Percentiles rank a stretch among this genome's conserved stretches.
These are phyloP conservation scores for Pteria penguin DNA, from an alignment of 2,888 invertebrate species.

Conservation along the genomic window DNA sequence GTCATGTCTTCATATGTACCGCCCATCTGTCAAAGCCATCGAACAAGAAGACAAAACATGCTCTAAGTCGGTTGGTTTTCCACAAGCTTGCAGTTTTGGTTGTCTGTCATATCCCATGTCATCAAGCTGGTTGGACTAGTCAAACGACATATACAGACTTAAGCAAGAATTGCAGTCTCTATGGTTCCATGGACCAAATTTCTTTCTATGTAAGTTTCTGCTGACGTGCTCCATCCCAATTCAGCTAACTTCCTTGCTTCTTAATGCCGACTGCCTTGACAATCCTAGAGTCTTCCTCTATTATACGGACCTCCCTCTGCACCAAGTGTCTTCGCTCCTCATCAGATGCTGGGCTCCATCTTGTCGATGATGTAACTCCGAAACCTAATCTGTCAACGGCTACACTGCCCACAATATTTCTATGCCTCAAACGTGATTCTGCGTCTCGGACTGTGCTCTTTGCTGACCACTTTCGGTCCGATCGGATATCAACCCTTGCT, in stretches of 20 bases:
- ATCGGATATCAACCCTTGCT: conserved; percentile 5
- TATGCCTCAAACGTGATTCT: conserved; percentile 15
- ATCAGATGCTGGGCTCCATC: too few species aligned
- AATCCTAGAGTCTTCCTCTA: too few species aligned
- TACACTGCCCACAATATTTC: conserved; percentile 18
- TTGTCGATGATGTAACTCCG: not conserved
- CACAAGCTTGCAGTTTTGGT: conserved; percentile 31
- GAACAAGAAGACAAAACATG: conserved; percentile 28
- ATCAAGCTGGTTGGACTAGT: conserved; percentile 18
- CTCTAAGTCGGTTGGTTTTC: conserved; percentile 26
- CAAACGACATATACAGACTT: conserved; percentile 17
- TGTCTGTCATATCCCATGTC: conserved; percentile 14
- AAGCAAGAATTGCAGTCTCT: not conserved
- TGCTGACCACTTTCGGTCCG: conserved; percentile 29
- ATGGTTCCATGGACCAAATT: conserved; percentile 19
- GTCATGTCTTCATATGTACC: conserved; percentile 24
- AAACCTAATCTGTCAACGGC: conserved; percentile 1
- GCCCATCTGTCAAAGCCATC: conserved; percentile 28
- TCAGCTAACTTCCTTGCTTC: conserved; percentile 22
- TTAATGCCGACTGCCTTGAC: not conserved
- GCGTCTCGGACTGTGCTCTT: conserved; percentile 24
- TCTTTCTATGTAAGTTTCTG: conserved; percentile 10
- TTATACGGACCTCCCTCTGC: too few species aligned
- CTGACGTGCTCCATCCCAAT: not conserved
- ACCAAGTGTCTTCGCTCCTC: too few species aligned